Base-by-base conservation (phyloP, 2,113 vertebrate species). In the Gymnogyps californianus region DNA sequence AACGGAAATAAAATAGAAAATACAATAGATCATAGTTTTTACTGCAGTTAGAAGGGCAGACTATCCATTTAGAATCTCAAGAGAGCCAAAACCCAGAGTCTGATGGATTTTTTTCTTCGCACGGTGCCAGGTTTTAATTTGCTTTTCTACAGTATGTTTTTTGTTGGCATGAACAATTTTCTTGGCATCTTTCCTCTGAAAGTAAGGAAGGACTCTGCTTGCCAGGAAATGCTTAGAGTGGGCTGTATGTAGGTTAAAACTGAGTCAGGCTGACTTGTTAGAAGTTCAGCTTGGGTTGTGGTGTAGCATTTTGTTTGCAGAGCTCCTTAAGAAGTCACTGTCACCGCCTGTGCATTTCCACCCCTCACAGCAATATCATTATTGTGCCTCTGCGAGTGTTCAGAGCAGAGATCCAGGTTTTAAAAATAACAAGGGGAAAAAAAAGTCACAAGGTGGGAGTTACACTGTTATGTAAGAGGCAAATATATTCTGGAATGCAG, bases 401-500 rank as follows among this genome's bases (percentile, higher is more conserved):
- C 22, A 14, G 51, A 86, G 46, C 44, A 25, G 52, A 46, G n/a
- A 65, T 13, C 4, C 22, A 32, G 38, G 49, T 15, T 64, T 94
- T 67, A n/a, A 75, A 85, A 88, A 29, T 22, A 40, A n/a, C 7
- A 38, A 21, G 28, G 20, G 1, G 6, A 14, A 49, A 34, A 74
- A 34, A 17, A 62, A 21, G 21, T 18, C 26, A 2, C 29, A 16
- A 31, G 34, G 46, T 61, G 64, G 52, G 59, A 61, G 61, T 7
- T 44, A 10, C 8, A 2, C 49, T 34, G 1, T 38, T 40, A 4
- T 0, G 0, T 4, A 13, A 29, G 58, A 64, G 61, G 17, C 59
- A 74, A 12, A 12, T 5, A 1, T 3, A 12, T 20, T 79, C 15
- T 65, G 55, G 58, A 47, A 21, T 3, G 22, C 16, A 8, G 46